Evolutionary conservation across 2,113 vertebrate genomes (phyloP).

Genomic region (Anguilla japonica): DNA sequence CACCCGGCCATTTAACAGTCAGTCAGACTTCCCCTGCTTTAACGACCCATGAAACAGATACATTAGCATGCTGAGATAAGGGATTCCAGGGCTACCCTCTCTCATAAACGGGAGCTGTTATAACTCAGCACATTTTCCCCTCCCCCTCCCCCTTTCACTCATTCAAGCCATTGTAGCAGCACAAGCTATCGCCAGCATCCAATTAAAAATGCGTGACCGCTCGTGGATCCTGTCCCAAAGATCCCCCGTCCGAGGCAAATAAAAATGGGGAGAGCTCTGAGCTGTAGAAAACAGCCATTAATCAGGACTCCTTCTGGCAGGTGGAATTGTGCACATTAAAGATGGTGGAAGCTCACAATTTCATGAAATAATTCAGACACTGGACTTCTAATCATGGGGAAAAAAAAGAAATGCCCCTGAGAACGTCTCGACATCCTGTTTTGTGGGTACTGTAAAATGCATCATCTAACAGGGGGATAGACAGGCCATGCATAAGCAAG

Average conservation of each 20-base stretch:
- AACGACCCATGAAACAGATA: conserved; percentile 14
- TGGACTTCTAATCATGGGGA: conserved; percentile 39
- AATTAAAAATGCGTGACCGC: conserved; percentile 17
- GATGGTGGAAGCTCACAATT: conserved; percentile 23
- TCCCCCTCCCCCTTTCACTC: neutral
- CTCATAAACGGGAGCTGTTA: conserved; percentile 2
- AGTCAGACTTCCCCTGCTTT: neutral
- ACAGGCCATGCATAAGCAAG: conserved; percentile 39
- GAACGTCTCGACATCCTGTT: conserved; percentile 24
- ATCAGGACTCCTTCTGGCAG: conserved; percentile 23
- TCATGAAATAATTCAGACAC: conserved; percentile 17
- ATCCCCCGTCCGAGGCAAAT: neutral
- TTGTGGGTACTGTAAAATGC: conserved; percentile 32
- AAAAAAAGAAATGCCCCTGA: conserved; percentile 40
- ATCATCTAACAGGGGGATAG: conserved; percentile 30
- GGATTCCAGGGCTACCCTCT: neutral
- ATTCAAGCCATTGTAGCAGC: neutral
- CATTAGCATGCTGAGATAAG: conserved; percentile 6
- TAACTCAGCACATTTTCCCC: neutral
- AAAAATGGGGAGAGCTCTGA: neutral
- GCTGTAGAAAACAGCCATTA: neutral
- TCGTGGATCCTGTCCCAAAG: neutral
- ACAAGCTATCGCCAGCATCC: conserved; percentile 7
- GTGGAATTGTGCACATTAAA: neutral
- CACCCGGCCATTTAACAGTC: neutral